A percentile compares a stretch with the other conserved stretches of the same genome.
These are phyloP conservation scores for Pseudopipra pipra DNA, from an alignment of 2,113 vertebrate species.

Conservation along the genomic window DNA sequence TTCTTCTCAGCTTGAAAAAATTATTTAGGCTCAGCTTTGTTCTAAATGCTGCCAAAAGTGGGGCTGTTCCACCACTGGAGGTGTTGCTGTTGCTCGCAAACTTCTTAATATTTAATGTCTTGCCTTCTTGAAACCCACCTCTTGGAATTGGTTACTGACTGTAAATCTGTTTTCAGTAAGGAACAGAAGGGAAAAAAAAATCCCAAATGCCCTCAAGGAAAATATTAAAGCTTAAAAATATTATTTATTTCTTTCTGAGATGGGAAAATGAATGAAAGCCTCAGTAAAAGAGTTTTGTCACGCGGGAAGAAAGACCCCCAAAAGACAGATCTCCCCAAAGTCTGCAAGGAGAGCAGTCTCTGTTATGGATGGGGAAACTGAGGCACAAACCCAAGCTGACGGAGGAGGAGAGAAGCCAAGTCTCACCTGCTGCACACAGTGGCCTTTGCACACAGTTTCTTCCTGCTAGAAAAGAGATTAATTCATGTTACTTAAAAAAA, in stretches of 20 bases:
- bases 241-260: not conserved
- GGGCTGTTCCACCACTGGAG: not conserved
- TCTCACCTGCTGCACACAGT: not conserved
- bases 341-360: not conserved
- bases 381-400: not conserved
- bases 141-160: not conserved
- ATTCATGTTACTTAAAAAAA: not conserved
- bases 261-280: not conserved
- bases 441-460: fast-evolving
- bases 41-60: not conserved
- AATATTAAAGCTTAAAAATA: conserved; percentile 20
- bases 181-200: not conserved
- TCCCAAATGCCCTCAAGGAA: not conserved
- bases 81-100: not conserved
- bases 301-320: not conserved
- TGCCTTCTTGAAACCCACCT: not conserved
- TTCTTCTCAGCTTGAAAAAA: not conserved
- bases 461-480: not conserved
- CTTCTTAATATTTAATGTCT: conserved; percentile 18
- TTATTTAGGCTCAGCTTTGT: not conserved
- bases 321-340: not conserved
- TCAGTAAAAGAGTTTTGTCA: not conserved
- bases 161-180: not conserved
- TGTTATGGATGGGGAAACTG: not conserved
- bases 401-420: not conserved